Evolutionary conservation across 2,797 vertebrate genomes (phyloP).

Genomic region (Rachycentron canadum): DNA sequence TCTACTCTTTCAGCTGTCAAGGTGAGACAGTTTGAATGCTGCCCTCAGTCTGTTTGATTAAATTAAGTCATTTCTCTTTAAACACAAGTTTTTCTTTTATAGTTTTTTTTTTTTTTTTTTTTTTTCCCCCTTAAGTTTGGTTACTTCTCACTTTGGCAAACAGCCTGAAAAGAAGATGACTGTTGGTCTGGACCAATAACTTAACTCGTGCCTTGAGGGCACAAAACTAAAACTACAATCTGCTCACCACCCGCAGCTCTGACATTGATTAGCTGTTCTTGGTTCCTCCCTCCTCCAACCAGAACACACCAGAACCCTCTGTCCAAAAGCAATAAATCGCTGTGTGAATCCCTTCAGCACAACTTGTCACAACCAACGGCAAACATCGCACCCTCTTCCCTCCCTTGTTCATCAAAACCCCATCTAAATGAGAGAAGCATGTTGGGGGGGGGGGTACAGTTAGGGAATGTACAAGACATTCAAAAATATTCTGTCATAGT

Average conservation of each 20-base stretch:
- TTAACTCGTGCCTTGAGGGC: background rate
- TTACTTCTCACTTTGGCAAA: background rate
- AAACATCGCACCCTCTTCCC: background rate
- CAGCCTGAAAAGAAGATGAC: background rate
- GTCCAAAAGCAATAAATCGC: slow-evolving; percentile 38
- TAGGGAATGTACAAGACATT: slow-evolving; percentile 74
- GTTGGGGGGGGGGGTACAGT: slow-evolving; percentile 51
- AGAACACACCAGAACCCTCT: slow-evolving; percentile 42
- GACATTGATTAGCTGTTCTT: slow-evolving; percentile 34
- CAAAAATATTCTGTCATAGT: slow-evolving; percentile 79
- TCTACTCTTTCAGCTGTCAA: background rate
- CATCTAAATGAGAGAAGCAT: slow-evolving; percentile 75
- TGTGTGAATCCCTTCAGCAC: slow-evolving; percentile 37
- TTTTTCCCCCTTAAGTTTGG: background rate
- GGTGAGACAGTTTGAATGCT: background rate
- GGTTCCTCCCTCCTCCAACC: slow-evolving; percentile 15
- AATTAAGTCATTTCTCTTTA: background rate
- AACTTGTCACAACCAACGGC: slow-evolving; percentile 57
- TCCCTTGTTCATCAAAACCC: slow-evolving; percentile 5
- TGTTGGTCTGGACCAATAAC: slow-evolving; percentile 7
- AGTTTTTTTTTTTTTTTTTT: no score
- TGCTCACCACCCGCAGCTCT: slow-evolving; percentile 23
- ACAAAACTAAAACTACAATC: background rate
- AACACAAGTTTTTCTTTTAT: background rate
- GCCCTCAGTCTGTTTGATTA: background rate